Evolutionary conservation across 2,797 vertebrate genomes (phyloP).

Genomic region (Steatocranus sp.): DNA sequence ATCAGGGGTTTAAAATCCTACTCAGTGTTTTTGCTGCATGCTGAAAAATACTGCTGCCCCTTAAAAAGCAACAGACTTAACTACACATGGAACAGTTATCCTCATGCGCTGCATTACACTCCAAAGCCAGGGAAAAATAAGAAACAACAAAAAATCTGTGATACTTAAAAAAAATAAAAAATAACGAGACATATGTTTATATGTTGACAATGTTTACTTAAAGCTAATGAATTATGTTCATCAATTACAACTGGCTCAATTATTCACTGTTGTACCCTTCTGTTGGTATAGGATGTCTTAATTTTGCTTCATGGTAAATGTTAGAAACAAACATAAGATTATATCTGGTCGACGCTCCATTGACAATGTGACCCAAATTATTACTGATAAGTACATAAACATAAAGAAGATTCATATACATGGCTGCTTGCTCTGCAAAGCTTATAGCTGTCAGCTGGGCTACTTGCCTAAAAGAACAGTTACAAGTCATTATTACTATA

Average conservation of each 20-base stretch:
- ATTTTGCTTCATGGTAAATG: neutral
- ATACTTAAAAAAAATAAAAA: accelerated
- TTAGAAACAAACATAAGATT: neutral
- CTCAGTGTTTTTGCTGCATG: neutral
- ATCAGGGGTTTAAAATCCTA: neutral
- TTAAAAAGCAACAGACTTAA: neutral
- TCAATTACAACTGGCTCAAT: neutral
- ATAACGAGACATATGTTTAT: neutral
- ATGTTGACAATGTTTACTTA: neutral
- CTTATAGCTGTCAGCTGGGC: neutral
- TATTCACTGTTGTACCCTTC: neutral
- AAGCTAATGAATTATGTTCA: neutral
- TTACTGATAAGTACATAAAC: neutral
- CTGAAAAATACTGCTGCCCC: neutral
- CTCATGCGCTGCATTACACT: neutral
- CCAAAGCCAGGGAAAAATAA: neutral
- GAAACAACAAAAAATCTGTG: neutral
- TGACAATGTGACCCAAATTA: neutral
- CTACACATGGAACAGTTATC: neutral
- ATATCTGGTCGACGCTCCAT: neutral
- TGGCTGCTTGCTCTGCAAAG: neutral
- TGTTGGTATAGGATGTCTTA: neutral
- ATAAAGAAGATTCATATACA: neutral
- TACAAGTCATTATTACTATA: neutral
- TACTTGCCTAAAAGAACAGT: neutral